Percentiles rank a stretch among this genome's conserved stretches.
phyloP scores from a whole-genome alignment of 2,888 invertebrate genomes.

The Sesia apiformis region DNA sequence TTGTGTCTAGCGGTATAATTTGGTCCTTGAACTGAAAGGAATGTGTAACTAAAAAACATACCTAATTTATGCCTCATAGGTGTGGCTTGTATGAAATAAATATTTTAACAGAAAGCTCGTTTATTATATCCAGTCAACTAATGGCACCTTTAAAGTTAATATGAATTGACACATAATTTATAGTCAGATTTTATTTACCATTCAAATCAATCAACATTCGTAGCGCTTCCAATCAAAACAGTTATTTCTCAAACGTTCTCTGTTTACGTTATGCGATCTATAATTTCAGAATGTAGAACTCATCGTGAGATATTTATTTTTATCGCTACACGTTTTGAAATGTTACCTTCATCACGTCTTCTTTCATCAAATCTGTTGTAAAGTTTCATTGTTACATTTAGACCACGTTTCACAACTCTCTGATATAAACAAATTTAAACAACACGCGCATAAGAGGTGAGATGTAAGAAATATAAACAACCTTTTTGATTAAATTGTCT shows the following conservation, averaged over 20 bases:
- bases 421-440: no score
- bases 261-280: conserved; percentile 21
- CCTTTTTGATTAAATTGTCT: no score
- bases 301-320: background rate
- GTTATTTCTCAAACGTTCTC: conserved; percentile 19
- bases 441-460: no score
- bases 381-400: no score
- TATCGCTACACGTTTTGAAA: background rate
- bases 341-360: no score
- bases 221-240: conserved; percentile 24
- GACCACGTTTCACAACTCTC: no score
- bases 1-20: no score
- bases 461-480: no score
- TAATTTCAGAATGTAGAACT: conserved; percentile 15
- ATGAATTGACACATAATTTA: conserved; percentile 24
- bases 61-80: background rate
- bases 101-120: conserved; percentile 1
- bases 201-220: conserved; percentile 20
- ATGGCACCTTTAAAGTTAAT: conserved; percentile 4
- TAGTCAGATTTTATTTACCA: conserved; percentile 23
- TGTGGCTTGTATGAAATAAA: conserved; percentile 1
- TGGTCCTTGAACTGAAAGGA: no score
- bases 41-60: no score
- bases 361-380: no score
- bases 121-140: conserved; percentile 2